Evolutionary conservation across 2,113 vertebrate genomes (phyloP).

Genomic region (Diadophis punctatus): DNA sequence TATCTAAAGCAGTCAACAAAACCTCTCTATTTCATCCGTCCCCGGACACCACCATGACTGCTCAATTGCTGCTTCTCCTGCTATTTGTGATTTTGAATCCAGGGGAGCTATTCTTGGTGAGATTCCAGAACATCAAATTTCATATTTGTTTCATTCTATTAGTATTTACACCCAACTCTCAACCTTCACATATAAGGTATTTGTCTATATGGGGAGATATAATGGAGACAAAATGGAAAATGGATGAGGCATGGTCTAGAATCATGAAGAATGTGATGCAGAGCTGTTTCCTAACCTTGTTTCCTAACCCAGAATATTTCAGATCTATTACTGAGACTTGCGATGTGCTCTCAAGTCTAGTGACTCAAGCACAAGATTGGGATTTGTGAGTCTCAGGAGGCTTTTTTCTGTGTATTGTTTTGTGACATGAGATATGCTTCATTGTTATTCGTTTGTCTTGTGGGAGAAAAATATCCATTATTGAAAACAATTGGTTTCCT

Average conservation of each 20-base stretch:
- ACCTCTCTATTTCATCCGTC: background rate
- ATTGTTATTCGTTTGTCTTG: background rate
- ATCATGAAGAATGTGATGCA: too few species aligned
- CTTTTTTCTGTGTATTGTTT: background rate
- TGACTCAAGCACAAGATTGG: background rate
- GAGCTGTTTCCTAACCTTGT: background rate
- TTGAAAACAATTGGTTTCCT: background rate
- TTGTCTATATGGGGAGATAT: background rate
- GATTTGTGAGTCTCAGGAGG: background rate
- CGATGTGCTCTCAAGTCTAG: background rate
- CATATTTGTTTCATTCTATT: background rate
- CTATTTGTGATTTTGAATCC: constrained; percentile 8
- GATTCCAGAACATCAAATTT: constrained; percentile 10
- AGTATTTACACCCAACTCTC: background rate
- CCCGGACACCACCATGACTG: constrained; percentile 28
- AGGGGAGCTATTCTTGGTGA: constrained; percentile 37
- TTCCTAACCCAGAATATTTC: background rate
- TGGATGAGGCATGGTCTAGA: background rate
- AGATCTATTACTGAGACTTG: background rate
- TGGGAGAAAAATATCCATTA: background rate
- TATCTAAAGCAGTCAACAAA: background rate
- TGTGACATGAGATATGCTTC: background rate
- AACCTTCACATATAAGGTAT: background rate
- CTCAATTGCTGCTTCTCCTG: constrained; percentile 33
- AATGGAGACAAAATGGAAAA: background rate